phyloP scores from a whole-genome alignment of 2,797 vertebrate species.

The Carcharodon carcharias region DNA sequence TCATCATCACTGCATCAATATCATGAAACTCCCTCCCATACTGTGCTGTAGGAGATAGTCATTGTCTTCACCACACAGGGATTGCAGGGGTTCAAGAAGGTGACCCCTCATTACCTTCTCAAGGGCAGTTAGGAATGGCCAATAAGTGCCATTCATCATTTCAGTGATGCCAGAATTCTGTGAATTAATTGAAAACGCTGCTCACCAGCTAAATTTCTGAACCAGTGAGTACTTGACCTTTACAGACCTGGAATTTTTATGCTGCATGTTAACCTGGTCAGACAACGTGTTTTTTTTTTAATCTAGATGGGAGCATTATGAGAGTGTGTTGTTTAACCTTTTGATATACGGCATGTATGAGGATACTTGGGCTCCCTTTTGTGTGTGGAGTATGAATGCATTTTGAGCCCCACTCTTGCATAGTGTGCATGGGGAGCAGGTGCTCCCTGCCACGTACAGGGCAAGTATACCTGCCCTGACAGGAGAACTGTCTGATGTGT shows the following conservation, averaged over 20 bases:
- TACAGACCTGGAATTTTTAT: not conserved
- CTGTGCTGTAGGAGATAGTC: not conserved
- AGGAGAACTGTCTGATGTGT: not conserved
- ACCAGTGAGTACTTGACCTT: not conserved
- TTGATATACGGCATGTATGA: not conserved
- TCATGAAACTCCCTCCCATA: not conserved
- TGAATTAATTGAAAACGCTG: not conserved
- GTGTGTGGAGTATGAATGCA: not conserved
- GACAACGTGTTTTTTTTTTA: not conserved
- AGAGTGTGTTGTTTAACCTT: not conserved
- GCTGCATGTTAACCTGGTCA: not conserved
- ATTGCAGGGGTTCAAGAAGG: not conserved
- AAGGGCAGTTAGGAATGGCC: too few relatives aligned
- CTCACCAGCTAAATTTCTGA: not conserved
- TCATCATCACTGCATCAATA: not conserved
- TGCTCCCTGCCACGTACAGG: not conserved
- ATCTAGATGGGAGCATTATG: not conserved
- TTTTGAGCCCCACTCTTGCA: not conserved
- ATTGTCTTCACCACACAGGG: not conserved
- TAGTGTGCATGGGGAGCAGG: not conserved
- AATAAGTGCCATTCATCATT: too few relatives aligned
- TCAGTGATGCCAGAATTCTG: too few relatives aligned
- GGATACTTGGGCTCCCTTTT: not conserved
- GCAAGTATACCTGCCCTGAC: not conserved
- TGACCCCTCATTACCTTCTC: too few relatives aligned